Evolutionary conservation across 1,140 invertebrate species (phyloP), one percentile per base, ranked within the genome.

Genomic region (Cecropterus lyciades): DNA sequence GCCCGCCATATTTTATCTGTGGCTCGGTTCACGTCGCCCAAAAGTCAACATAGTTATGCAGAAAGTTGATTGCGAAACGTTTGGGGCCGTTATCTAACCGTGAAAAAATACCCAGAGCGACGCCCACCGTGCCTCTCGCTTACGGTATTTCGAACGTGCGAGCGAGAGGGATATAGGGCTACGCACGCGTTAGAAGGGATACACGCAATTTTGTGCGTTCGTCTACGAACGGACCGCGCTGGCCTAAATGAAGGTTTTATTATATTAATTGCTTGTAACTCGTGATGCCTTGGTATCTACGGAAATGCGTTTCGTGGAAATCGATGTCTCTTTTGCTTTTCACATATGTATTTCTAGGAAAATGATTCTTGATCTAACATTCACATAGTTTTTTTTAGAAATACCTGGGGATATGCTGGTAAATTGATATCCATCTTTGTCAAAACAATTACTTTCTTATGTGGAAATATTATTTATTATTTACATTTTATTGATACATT

Each of bases 141-240:
- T 84, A 87, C 84, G 84, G 84, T 87, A 85, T 87, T 87, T 84
- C 77, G 82, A 84, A 80, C 79, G 84, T 69, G 80, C 60, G 78
- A 87, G 48, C 65, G 73, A 67, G 79, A 82, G 27, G 67, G 78
- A 53, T 17, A 64, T 24, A 60, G 57, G 33, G 20, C 52, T 67
- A 60, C 20, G 15, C 51, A 37, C 52, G 69, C 56, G 74, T 67
- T 57, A 76, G 69, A 79, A 51, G 56, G 76, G 72, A 71, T 43
- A 43, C 63, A 52, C 74, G 77, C 80, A 79, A 33, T 75, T 82
- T 75, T 71, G 64, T 73, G 48, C 57, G 73, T 80, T 73, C 77
- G 64, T 66, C 74, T 43, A 69, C 67, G 49, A 72, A 67, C 72
- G 68, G 72, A 73, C 48, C 37, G 33, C 46, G 46, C 71, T 80